Evolutionary conservation across 92 coral and sea anemone species (phyloP).

Genomic region (Siderastrea radians): DNA sequence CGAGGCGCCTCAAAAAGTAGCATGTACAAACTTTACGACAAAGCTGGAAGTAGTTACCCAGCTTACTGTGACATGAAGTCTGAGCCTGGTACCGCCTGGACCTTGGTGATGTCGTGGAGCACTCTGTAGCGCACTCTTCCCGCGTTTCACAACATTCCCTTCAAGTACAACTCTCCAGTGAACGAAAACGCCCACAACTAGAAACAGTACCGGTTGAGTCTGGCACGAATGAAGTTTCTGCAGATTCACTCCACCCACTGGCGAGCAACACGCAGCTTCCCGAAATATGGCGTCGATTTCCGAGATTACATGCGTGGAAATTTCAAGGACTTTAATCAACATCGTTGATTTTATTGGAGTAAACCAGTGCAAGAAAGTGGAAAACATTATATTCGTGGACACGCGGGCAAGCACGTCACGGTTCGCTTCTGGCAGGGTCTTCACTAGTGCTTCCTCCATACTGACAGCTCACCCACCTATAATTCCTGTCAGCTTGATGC

Average conservation of each 20-base stretch:
- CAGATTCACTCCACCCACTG: constrained; percentile 80
- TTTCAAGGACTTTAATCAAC: constrained; percentile 60
- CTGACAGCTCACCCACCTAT: not conserved
- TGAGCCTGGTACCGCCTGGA: constrained; percentile 79
- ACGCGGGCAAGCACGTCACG: not conserved
- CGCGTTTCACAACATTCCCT: not conserved
- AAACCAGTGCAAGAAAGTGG: constrained; percentile 40
- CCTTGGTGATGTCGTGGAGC: constrained; percentile 74
- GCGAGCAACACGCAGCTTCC: constrained; percentile 79
- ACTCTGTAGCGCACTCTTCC: not conserved
- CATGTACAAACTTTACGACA: constrained; percentile 52
- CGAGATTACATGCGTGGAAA: constrained; percentile 70
- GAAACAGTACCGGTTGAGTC: constrained; percentile 65
- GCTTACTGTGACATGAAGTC: constrained; percentile 76
- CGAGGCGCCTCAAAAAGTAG: constrained; percentile 39
- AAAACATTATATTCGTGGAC: constrained; percentile 38
- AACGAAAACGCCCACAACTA: constrained; percentile 73
- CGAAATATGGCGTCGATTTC: constrained; percentile 69
- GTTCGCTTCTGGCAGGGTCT: not conserved
- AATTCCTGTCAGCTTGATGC: not conserved
- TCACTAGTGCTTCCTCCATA: not conserved
- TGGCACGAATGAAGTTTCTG: constrained; percentile 55
- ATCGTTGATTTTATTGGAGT: constrained; percentile 1
- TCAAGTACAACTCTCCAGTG: constrained; percentile 51
- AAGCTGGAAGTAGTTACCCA: constrained; percentile 36